Conservation (phyloP, 2,113 vertebrate species). For the Caloenas nicobarica region DNA sequence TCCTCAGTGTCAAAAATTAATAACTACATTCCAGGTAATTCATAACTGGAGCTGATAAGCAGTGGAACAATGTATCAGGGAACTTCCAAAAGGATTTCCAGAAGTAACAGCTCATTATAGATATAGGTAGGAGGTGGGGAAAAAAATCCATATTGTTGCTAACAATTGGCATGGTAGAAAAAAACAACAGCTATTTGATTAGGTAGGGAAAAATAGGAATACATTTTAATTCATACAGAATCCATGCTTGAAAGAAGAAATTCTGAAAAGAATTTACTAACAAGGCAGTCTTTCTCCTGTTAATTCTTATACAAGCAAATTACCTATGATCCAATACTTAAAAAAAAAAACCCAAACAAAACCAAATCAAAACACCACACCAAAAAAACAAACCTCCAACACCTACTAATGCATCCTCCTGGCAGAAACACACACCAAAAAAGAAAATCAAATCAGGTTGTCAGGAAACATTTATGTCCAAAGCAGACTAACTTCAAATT, state of each 20-base stretch:
- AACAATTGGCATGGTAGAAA: background rate
- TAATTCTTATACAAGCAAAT: background rate
- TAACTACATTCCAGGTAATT: background rate
- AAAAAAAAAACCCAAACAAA: background rate
- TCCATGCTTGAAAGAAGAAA: background rate
- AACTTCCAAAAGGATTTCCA: background rate
- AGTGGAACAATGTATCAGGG: background rate
- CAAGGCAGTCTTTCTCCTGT: background rate
- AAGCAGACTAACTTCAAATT: background rate
- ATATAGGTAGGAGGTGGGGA: background rate
- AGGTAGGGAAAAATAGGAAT: background rate
- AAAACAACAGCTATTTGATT: background rate
- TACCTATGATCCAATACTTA: background rate
- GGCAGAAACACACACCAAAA: background rate
- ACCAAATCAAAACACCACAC: background rate
- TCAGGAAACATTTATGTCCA: background rate
- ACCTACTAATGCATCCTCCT: background rate
- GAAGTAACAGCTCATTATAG: background rate
- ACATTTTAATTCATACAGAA: background rate
- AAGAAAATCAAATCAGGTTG: background rate
- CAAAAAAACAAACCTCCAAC: background rate
- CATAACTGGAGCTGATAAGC: background rate
- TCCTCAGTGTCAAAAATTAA: background rate
- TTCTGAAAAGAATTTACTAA: background rate
- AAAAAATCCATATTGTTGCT: background rate